Percentiles rank a stretch among this genome's conserved stretches.
These are phyloP conservation scores for Pachypsylla venusta DNA, from an alignment of 1,140 invertebrate species.

Conservation along the genomic window DNA sequence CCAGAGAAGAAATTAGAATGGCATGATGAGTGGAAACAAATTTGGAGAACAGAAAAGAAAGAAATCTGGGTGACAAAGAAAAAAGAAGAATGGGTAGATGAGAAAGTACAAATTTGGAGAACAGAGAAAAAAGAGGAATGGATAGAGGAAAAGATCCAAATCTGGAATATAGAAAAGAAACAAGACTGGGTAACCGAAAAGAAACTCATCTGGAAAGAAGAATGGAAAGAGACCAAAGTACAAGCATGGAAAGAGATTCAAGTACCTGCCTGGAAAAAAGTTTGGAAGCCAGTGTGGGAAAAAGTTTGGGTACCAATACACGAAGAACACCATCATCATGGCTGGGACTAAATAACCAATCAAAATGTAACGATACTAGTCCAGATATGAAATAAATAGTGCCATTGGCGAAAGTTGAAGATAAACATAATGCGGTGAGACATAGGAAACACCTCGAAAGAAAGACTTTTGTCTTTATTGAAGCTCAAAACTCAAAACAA, in stretches of 20 bases:
- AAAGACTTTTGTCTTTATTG: too few relatives aligned
- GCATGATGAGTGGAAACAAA: conserved; percentile 30
- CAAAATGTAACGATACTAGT: conserved; percentile 8
- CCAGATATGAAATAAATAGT: conserved; percentile 5
- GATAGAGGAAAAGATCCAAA: conserved; percentile 55
- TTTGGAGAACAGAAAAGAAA: conserved; percentile 33
- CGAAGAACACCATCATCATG: conserved; percentile 34
- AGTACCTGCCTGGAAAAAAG: conserved; percentile 22
- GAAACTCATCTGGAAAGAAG: conserved; percentile 58
- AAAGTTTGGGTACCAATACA: conserved; percentile 30
- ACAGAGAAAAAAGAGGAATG: conserved; percentile 58
- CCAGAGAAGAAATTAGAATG: conserved; percentile 21
- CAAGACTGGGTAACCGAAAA: conserved; percentile 58
- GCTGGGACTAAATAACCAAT: conserved; percentile 13
- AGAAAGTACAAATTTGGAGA: conserved; percentile 59
- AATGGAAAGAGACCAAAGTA: conserved; percentile 41
- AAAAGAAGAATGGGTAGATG: conserved; percentile 54
- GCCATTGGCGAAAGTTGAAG: neutral
- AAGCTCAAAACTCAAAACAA: too few relatives aligned
- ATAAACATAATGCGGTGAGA: neutral
- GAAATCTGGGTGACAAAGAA: conserved; percentile 58
- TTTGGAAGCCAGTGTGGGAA: conserved; percentile 25
- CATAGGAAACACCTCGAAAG: too few relatives aligned
- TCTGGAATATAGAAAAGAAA: conserved; percentile 59
- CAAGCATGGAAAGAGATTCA: conserved; percentile 33